Percentiles rank a stretch among this genome's conserved stretches.
Conservation (phyloP, 2,113 vertebrate genomes). For the Passerina amoena region DNA sequence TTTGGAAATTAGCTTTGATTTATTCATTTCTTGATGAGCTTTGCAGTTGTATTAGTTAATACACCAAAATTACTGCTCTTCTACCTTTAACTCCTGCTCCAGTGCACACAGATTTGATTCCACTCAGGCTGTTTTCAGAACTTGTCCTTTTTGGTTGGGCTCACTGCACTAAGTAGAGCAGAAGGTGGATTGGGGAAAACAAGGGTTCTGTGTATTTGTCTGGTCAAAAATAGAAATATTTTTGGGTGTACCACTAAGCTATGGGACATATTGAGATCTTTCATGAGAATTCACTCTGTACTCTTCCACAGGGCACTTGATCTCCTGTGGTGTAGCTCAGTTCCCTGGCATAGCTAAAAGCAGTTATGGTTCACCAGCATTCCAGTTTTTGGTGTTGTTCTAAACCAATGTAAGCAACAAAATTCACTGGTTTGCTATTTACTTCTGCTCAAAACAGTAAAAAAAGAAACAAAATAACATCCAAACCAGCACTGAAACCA, state of each 20-base stretch:
- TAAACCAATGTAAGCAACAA: not conserved
- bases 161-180: slow-evolving; percentile 51
- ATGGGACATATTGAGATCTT: not conserved
- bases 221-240: not conserved
- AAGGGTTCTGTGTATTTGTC: not conserved
- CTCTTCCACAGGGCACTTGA: not conserved
- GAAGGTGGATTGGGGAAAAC: not conserved
- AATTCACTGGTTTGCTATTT: not conserved
- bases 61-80: not conserved
- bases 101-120: not conserved
- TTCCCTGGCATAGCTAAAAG: not conserved
- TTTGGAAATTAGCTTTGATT: not conserved
- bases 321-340: not conserved
- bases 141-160: slow-evolving; percentile 45
- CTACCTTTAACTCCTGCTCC: not conserved
- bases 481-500: not conserved
- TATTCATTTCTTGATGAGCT: not conserved
- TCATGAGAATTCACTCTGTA: not conserved
- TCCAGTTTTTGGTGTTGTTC: not conserved
- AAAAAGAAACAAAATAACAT: not conserved
- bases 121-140: not conserved
- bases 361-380: not conserved
- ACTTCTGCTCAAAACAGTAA: not conserved
- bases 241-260: not conserved
- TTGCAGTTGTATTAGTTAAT: not conserved